Conservation (phyloP, 1,140 invertebrate species). For the Drusus annulatus region DNA sequence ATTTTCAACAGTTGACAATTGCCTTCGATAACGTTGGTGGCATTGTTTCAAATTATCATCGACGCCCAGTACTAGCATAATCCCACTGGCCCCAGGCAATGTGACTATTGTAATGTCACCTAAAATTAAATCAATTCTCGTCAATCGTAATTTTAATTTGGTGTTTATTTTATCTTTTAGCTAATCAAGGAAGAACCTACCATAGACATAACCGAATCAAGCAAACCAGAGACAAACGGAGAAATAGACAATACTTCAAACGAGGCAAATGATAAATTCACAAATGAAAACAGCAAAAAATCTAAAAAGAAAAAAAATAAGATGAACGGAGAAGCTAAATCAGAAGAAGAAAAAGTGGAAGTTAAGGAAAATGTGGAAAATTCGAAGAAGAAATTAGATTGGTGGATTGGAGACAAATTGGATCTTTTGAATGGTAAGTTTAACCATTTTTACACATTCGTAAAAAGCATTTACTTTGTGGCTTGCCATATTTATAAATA, state of each 20-base stretch:
- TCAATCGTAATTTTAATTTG: no score
- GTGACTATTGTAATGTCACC: no score
- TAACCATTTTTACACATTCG: not conserved
- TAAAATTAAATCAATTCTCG: no score
- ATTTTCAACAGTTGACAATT: no score
- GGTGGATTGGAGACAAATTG: constrained; percentile 65
- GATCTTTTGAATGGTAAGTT: constrained; percentile 67
- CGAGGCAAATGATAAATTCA: not conserved
- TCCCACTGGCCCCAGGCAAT: no score
- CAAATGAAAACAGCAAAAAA: not conserved
- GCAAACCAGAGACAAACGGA: not conserved
- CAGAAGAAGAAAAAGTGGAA: constrained; percentile 44
- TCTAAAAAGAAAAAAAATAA: not conserved
- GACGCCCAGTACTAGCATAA: no score
- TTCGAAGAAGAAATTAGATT: constrained; percentile 31
- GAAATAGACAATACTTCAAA: not conserved
- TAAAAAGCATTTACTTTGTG: no score
- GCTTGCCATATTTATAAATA: no score
- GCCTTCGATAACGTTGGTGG: no score
- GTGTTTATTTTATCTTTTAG: not conserved
- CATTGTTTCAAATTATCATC: no score
- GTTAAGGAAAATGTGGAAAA: constrained; percentile 53
- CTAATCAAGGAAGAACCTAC: constrained; percentile 14
- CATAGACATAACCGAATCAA: not conserved
- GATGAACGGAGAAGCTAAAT: not conserved